Base-by-base conservation (phyloP, 2,888 invertebrate species). In the Caenorhabditis zanzibari region DNA sequence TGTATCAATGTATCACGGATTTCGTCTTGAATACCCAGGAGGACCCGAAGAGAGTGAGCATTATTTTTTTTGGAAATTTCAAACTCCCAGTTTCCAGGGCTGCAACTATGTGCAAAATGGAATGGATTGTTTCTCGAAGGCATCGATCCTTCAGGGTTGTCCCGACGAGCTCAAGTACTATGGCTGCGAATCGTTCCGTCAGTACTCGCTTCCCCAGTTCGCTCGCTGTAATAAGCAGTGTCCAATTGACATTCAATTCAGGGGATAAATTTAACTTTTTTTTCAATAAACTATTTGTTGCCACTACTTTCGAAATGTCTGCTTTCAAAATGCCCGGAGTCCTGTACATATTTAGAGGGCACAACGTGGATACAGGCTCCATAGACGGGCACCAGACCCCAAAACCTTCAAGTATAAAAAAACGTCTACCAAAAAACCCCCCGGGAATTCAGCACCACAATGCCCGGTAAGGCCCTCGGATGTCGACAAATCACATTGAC, bases 131-230 rank as follows among this genome's bases (percentile, higher is more conserved):
- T 86, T 77, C 68, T 26, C 64, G 35, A 80, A 79, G 2, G 75
- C 84, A 2, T 61, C 82, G 24, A 68, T 41, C 14, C 47, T 63
- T 16, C 79, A 81, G 26, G 71, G 74, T 28, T 82, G 82, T 56
- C 82, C 85, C 1, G 85, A 81, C 28, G 85, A 82, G 79, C 56
- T 82, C 44, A 82, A 81, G 52, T 87, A 87, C 69, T 87, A 85
- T 52, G 86, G 74, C 19, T 87, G 87, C 73, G 87, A 87, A 58
- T 86, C 86, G 7, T 87, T 87, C 82, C 79, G 82, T 19, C 85
- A 86, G 54, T 87, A 84, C 75, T 76, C 85, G 9, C 16, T 56
- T 28, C 83, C 83, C 0, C 77, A 74, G 26, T 85, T 81, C 58
- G n/a, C 76, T 10, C 38, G 68, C 16, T 84, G 84, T 59, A 41